Evolutionary conservation across 2,888 invertebrate genomes (phyloP), one percentile per base, ranked within the genome.

Genomic region (Archips xylosteana): DNA sequence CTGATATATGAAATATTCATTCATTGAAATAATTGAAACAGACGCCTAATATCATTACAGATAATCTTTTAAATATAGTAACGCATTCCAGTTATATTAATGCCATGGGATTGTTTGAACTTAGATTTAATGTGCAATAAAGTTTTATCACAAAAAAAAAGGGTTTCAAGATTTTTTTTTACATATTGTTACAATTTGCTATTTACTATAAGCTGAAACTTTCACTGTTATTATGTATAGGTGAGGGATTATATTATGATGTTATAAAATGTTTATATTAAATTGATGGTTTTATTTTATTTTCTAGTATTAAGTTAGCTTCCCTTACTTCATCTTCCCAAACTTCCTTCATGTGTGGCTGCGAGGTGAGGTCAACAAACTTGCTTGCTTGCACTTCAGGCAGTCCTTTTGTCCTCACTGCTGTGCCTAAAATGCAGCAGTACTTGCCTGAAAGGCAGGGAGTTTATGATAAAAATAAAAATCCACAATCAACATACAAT

Each of bases 321-420:
- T 94, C 93, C 78, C 78, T 87, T 0, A 94, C 93, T 88, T 94
- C 94, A 10, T 77, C 76, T 67, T 89, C 88, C 94, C 94, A 94
- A 32, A 89, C 82, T 0, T 75, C 74, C 79, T 89, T 89, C 89
- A 91, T 90, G 67, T 87, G 83, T 10, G 87, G 85, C 68, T 91
- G 86, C n/a, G 82, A 76, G 45, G 82, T 86, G 39, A 94, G 80
- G 76, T 94, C 91, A 8, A 94, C 82, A 76, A 93, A 89, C 77
- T 94, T 94, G 54, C 81, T 87, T 0, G 92, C 92, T 83, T 91
- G 86, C 2, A 94, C 81, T 84, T 92, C 94, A 23, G 94, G 92
- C 3, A 94, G 78, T 3, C 90, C 92, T 83, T 89, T 91, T 5
- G 91, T 89, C 78, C 88, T 92, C 1, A 90, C 77, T 39, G 89